Evolutionary conservation across 2,113 vertebrate species (phyloP), one percentile per base, ranked within the genome.

Genomic region (Dryoscopus gambensis): DNA sequence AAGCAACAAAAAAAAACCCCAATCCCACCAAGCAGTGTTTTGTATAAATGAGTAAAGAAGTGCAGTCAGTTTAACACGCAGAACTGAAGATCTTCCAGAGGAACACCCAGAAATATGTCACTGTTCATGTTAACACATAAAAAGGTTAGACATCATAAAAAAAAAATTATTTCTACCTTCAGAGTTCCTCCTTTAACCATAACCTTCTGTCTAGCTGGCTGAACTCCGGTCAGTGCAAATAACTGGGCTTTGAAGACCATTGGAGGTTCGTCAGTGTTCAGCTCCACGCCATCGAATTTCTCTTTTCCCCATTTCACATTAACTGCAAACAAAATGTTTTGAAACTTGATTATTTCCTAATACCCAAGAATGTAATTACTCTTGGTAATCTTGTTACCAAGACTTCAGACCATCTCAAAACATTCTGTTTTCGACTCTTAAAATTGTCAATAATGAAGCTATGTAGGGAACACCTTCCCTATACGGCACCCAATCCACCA

Each of bases 301-400:
- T 99, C 99, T 98, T 99, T 99, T 93, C 99, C 99, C 99, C 99
- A 99, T 98, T 99, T 99, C 97, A 99, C 99, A 52, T 99, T 99
- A 74, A 99, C 99, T 99, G 97, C 47, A 94, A 97, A 89, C 44
- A 89, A 90, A 95, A 78, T 2, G 23, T 84, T 84, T 80, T 53
- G 49, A 78, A 97, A 94, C 12, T 11, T 53, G 28, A n/a, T 95
- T 68, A 88, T 85, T 96, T 81, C 77, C 80, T 50, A 80, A 82
- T 17, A 68, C 7, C 24, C 16, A 55, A 60, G 31, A 88, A 94
- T 2, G 10, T 27, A 49, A 39, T 22, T n/a, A 79, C 19, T n/a
- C n/a, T n/a, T n/a, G n/a, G n/a, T n/a, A n/a, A n/a, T n/a, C n/a
- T n/a, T n/a, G 52, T 18, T 8, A 78, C 11, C 35, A 73, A 65